Base-by-base conservation (phyloP, 2,888 invertebrate species). In the Coremacera marginata region DNA sequence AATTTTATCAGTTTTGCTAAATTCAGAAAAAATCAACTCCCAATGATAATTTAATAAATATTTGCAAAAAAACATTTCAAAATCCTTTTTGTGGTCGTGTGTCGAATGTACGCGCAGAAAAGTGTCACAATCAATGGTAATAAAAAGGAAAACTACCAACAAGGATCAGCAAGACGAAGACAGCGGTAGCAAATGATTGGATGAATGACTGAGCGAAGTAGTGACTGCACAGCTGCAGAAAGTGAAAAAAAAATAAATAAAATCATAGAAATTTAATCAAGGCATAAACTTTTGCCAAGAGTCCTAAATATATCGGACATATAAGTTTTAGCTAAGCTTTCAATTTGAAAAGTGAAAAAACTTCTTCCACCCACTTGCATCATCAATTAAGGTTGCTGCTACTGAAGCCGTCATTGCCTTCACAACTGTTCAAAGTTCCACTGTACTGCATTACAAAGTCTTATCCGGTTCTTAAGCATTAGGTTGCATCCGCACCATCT, bases 1-100 rank as follows among this genome's bases (percentile, higher is more conserved):
- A 68, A 49, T 11, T 68, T 68, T 68, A 68, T 16, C 5, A 37
- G 44, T 49, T 68, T 68, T 37, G 11, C 44, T 67, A 67, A 67
- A 60, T 60, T 60, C n/a, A 19, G 9, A 2, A 7, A 9, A 37
- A 11, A 37, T 34, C 4, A 27, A 67, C 2, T 44, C 19, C 22
- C 11, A 16, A 67, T 67, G 44, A 34, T 3, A 37, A n/a, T 67
- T 22, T n/a, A 44, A 37, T 44, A 22, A 67, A 19, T n/a, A 22
- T 37, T n/a, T n/a, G 5, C 51, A 7, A 25, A 27, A 65, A 68
- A 67, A 44, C 11, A 19, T 44, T 63, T 31, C 63, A 31, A 27
- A 63, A 63, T 16, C 31, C 2, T n/a, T 16, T 31, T 31, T 31
- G 63, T 63, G 34, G 34, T 27, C 16, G 63, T 31, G 27, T 63